Base-by-base conservation (phyloP, 1,140 invertebrate genomes). In the Pachyrhynchus sulphureomaculatus region DNA sequence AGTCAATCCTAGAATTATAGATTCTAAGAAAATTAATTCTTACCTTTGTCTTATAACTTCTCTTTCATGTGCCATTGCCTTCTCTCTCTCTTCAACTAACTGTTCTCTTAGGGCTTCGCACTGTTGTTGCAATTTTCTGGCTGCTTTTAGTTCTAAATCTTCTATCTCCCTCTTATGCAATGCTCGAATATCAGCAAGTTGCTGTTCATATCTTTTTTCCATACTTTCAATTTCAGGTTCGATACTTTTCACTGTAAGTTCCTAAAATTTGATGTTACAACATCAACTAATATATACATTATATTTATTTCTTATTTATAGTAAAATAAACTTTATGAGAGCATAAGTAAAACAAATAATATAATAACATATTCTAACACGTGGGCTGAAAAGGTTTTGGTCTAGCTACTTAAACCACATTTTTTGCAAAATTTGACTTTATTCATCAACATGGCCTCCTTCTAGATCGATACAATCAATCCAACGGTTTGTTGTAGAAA, bases 181-280 rank as follows among this genome's bases (percentile, higher is more conserved):
- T 5, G 79, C 73, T 63, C 83, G 75, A n/a, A 86, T 62, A 64
- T 85, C 82, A 0, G 78, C 73, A 18, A 86, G 67, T 73, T 85
- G 83, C 34, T 82, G 80, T 71, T 85, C 79, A 64, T 86, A 84
- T 6, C 83, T 76, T 8, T 79, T 77, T 32, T 83, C 81, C 82
- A 89, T 86, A 34, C 79, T 81, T 64, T 85, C 80, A 4, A 89
- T 76, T 75, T 89, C 87, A 2, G 86, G 83, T 69, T 88, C 87
- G n/a, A 89, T 72, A 6, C 87, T 86, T 70, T 88, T 88, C 0
- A 88, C 86, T 0, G 87, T 88, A 67, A 87, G 77, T 70, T 89
- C 87, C 84, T 86, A 29, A 41, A 41, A 15, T 37, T 4, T 21
- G 9, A 37, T 45, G 21, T 42, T 26, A 21, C 39, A 1, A 32